These are phyloP conservation scores for Pseudolaguvia tuberculata DNA, from an alignment of 2,113 vertebrate species.

Conservation along the genomic window DNA sequence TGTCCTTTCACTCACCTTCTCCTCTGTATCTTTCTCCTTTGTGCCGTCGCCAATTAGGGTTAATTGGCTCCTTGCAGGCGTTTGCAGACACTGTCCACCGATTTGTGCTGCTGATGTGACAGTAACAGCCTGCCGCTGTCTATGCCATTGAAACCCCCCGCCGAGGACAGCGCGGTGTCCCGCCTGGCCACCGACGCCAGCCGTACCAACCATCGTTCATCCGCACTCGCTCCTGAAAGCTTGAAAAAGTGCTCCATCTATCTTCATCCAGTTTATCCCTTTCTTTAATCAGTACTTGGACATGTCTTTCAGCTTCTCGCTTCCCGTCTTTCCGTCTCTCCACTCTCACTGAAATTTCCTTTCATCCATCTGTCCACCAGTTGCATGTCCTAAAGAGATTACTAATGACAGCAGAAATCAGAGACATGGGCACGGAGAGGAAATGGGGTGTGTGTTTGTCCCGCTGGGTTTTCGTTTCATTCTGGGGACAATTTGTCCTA, in stretches of 20 bases:
- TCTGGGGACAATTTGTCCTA: background rate
- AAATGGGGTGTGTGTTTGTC: slow-evolving; percentile 16
- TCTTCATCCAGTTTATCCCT: slow-evolving; percentile 35
- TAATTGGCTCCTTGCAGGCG: slow-evolving; percentile 39
- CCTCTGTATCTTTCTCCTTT: slow-evolving; percentile 27
- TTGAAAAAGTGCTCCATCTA: slow-evolving; percentile 26
- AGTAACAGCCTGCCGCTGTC: slow-evolving; percentile 33
- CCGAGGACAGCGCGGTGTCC: slow-evolving; percentile 29
- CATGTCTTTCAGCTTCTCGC: slow-evolving; percentile 15
- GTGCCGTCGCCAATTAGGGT: slow-evolving; percentile 41
- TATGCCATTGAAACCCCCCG: slow-evolving; percentile 26
- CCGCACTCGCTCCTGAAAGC: slow-evolving; percentile 33
- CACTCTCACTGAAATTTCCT: slow-evolving; percentile 24
- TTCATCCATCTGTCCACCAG: slow-evolving; percentile 32
- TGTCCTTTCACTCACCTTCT: slow-evolving; percentile 43
- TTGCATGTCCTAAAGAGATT: slow-evolving; percentile 43
- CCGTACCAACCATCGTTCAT: slow-evolving; percentile 37
- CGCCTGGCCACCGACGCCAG: background rate
- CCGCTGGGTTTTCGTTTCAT: background rate
- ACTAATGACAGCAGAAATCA: slow-evolving; percentile 46
- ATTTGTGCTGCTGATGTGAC: slow-evolving; percentile 39
- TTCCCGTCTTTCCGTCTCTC: background rate
- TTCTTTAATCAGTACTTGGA: slow-evolving; percentile 14
- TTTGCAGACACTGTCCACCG: slow-evolving; percentile 36
- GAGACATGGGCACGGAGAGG: slow-evolving; percentile 36